Base-by-base conservation (phyloP, 2,888 invertebrate genomes). In the Parnassius glacialis region DNA sequence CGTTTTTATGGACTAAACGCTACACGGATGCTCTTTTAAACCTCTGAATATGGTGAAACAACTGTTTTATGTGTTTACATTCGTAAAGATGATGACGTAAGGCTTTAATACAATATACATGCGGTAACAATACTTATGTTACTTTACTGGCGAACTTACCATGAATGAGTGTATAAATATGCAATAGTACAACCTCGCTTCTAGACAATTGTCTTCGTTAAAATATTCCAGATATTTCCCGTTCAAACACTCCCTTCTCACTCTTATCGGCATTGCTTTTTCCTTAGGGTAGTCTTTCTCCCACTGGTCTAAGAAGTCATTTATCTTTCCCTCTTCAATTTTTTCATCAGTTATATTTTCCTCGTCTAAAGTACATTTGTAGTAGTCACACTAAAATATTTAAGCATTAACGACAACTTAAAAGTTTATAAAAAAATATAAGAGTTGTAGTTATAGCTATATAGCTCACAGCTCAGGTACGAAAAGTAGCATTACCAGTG, bases 141-240 rank as follows among this genome's bases (percentile, higher is more conserved):
- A 34, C 34, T 34, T 34, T 34, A 34, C 34, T 34, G 7, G 7
- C 34, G 34, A 34, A 61, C 72, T 66, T 67, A 78, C 78, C 64
- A 75, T 48, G 12, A 71, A 20, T 3, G 67, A 20, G 44, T 73
- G 69, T 0, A 72, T 48, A 55, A 71, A 72, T 11, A 61, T 16
- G 65, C 78, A 78, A 7, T 67, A 52, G 20, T 67, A 69, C 45
- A 75, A 73, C 50, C 70, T 71, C 0, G 69, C 44, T 3, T 72
- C 64, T 0, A 66, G 66, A 59, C 76, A 77, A 16, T 50, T 56
- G 12, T 73, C 73, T 2, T 73, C 69, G 0, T 68, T 62, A 5
- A 63, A 64, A 54, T 70, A 74, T 3, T 70, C 62, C 12, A 69
- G 48, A 47, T 70, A 77, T 47, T 71, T 67, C 12, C 69, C 70